Percentiles rank a stretch among this genome's conserved stretches.
phyloP scores from a whole-genome alignment of 2,888 invertebrate genomes.

The Synergus umbraculus region DNA sequence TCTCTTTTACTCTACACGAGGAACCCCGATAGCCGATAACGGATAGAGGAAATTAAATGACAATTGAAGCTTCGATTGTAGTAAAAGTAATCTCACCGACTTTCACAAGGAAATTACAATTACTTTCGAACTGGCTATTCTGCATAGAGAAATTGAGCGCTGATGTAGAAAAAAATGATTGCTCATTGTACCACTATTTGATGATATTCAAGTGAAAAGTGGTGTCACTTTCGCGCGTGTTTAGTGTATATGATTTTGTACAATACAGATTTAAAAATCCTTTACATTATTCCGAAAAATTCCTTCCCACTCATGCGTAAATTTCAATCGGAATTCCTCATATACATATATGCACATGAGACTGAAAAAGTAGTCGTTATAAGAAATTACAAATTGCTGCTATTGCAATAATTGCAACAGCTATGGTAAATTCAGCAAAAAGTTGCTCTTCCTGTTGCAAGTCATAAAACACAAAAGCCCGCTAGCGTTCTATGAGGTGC shows the following conservation, averaged over 20 bases:
- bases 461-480: slow-evolving; percentile 17
- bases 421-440: slow-evolving; percentile 8
- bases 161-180: no score
- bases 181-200: no score
- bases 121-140: slow-evolving; percentile 3
- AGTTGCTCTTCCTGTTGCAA: background rate
- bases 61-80: background rate
- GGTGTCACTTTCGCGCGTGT: no score
- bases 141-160: background rate
- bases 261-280: no score
- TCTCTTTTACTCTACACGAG: background rate
- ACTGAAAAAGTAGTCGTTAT: background rate
- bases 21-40: background rate
- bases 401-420: slow-evolving; percentile 4
- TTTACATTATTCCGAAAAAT: background rate
- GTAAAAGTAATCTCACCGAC: background rate
- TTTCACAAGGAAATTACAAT: slow-evolving; percentile 11
- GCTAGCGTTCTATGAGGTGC: background rate
- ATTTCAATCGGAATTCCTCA: background rate
- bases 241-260: no score
- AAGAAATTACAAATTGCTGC: slow-evolving; percentile 4
- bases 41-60: slow-evolving; percentile 5
- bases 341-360: background rate
- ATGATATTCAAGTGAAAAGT: no score
- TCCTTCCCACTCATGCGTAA: background rate